Conservation (phyloP, 2,113 vertebrate genomes). For the Ancistrus triradiatus region DNA sequence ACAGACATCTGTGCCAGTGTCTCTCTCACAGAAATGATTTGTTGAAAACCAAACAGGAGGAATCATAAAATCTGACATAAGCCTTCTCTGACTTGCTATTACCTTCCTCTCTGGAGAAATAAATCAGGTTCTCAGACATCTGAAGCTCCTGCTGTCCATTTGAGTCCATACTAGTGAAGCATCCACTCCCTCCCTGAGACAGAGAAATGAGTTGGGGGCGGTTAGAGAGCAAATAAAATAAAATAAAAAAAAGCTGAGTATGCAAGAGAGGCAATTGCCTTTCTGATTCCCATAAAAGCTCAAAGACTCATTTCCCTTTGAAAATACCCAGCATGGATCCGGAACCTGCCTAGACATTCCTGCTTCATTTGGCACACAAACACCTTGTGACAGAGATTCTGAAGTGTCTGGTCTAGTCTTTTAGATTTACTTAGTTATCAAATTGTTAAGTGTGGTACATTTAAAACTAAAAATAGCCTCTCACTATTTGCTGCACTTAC, state of each 20-base stretch:
- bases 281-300: conserved; percentile 16
- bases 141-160: conserved; percentile 69
- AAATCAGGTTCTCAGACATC: conserved; percentile 95
- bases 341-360: conserved; percentile 20
- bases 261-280: background rate
- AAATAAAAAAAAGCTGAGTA: conserved; percentile 11
- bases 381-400: background rate
- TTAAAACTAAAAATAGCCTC: too few relatives aligned
- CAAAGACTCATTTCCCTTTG: conserved; percentile 20
- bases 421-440: too few relatives aligned
- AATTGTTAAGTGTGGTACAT: too few relatives aligned
- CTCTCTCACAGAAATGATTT: background rate
- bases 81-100: conserved; percentile 71
- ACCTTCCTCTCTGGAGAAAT: conserved; percentile 89
- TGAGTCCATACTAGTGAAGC: conserved; percentile 41
- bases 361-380: conserved; percentile 6
- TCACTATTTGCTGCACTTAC: too few relatives aligned
- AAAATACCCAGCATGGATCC: conserved; percentile 31
- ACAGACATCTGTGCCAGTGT: too few relatives aligned
- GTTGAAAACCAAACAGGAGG: background rate
- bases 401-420: background rate
- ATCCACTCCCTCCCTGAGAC: conserved; percentile 58
- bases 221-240: conserved; percentile 9
- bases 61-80: conserved; percentile 12
- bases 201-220: conserved; percentile 10